These are phyloP conservation scores for Isichthys henryi DNA, from an alignment of 2,113 vertebrate species.

Conservation along the genomic window DNA sequence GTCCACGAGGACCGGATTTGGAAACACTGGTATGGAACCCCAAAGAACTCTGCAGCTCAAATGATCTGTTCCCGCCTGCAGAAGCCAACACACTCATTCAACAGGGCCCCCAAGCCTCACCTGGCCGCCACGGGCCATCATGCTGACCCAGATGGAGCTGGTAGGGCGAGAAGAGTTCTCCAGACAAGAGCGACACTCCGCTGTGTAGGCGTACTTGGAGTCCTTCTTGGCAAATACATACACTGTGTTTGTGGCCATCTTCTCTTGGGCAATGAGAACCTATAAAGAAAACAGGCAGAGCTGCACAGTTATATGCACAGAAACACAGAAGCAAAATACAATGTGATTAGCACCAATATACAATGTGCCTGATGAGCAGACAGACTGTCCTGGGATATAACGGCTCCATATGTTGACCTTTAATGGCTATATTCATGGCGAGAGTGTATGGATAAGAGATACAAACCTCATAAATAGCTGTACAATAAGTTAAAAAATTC, in stretches of 20 bases:
- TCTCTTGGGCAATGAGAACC: constrained; percentile 97
- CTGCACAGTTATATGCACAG: background rate
- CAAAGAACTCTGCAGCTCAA: background rate
- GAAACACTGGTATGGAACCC: background rate
- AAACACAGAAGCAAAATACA: background rate
- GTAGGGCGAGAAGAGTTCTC: constrained; percentile 97
- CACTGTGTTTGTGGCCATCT: constrained; percentile 98
- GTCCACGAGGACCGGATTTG: background rate
- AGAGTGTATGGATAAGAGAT: background rate
- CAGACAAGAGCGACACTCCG: constrained; percentile 90
- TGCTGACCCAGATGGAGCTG: constrained; percentile 99
- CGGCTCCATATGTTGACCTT: background rate
- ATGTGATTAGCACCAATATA: background rate
- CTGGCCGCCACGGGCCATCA: constrained; percentile 97
- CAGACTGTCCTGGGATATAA: background rate
- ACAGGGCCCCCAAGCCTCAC: constrained; percentile 45
- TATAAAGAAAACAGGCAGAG: constrained; percentile 38
- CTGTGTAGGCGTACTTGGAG: constrained; percentile 96
- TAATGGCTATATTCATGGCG: background rate
- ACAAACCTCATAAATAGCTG: background rate
- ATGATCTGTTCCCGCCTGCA: background rate
- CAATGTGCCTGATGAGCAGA: background rate
- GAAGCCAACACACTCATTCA: background rate
- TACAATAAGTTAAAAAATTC: background rate
- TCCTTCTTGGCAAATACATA: constrained; percentile 99